These are phyloP conservation scores for Aleiodes sp. DNA, from an alignment of 1,140 invertebrate species.

Conservation along the genomic window DNA sequence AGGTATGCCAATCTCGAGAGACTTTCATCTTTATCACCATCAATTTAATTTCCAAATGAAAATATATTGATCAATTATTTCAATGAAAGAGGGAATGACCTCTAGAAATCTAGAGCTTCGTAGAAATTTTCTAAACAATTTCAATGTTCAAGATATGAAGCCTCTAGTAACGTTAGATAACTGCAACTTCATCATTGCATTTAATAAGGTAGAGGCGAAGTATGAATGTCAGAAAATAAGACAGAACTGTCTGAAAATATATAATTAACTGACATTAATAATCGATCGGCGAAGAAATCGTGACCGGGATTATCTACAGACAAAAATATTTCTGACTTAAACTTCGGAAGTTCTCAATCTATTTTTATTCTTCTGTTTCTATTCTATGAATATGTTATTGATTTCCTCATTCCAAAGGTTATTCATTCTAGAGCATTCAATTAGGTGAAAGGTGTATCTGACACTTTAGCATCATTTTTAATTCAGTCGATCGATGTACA, in stretches of 20 bases:
- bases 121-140: no score
- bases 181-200: background rate
- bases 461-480: background rate
- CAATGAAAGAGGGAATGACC: no score
- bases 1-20: background rate
- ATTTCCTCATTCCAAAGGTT: background rate
- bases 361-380: background rate
- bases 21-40: background rate
- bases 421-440: background rate
- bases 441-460: slow-evolving; percentile 6
- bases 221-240: background rate
- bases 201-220: background rate
- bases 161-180: background rate
- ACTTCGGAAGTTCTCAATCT: background rate
- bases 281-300: background rate
- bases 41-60: background rate
- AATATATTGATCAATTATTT: no score
- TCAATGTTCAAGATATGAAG: background rate
- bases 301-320: background rate
- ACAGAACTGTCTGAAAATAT: background rate
- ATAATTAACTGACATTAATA: background rate
- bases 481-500: background rate
- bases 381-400: slow-evolving; percentile 1
- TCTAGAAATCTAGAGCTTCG: no score
- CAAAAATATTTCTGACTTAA: background rate